A percentile compares a stretch with the other conserved stretches of the same genome.
These are phyloP conservation scores for Vulpes ferrilata DNA, from an alignment of 2,113 vertebrate genomes.

Conservation along the genomic window DNA sequence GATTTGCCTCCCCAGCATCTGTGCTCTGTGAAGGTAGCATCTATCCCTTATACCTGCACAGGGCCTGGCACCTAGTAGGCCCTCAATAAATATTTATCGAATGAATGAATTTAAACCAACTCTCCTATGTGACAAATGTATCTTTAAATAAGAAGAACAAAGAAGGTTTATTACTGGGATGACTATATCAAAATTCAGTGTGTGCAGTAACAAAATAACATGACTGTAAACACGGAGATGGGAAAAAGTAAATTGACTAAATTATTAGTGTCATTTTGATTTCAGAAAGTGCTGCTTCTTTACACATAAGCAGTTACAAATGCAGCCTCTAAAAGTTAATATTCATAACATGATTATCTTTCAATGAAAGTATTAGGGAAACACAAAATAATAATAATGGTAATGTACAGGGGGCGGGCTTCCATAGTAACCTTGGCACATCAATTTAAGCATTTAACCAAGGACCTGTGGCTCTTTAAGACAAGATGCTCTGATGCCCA, in stretches of 20 bases:
- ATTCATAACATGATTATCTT: conserved; percentile 78
- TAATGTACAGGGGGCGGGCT: not conserved
- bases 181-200: conserved; percentile 68
- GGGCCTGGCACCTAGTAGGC: not conserved
- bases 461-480: not conserved
- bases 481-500: not conserved
- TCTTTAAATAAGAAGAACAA: conserved; percentile 28
- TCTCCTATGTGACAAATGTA: not conserved
- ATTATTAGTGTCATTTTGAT: conserved; percentile 79
- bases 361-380: conserved; percentile 77
- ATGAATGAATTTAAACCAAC: not conserved
- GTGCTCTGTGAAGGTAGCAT: not conserved
- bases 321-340: conserved; percentile 74
- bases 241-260: conserved; percentile 76
- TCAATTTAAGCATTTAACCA: accelerated
- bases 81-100: not conserved
- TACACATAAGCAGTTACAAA: conserved; percentile 77
- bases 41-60: not conserved
- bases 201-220: conserved; percentile 34
- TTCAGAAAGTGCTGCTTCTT: conserved; percentile 73
- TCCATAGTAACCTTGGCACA: not conserved
- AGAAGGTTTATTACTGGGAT: not conserved
- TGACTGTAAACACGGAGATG: conserved; percentile 54
- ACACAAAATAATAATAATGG: conserved; percentile 60
- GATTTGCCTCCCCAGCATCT: not conserved